Evolutionary conservation across 1,140 invertebrate species (phyloP).

Genomic region (Colletes gigas): DNA sequence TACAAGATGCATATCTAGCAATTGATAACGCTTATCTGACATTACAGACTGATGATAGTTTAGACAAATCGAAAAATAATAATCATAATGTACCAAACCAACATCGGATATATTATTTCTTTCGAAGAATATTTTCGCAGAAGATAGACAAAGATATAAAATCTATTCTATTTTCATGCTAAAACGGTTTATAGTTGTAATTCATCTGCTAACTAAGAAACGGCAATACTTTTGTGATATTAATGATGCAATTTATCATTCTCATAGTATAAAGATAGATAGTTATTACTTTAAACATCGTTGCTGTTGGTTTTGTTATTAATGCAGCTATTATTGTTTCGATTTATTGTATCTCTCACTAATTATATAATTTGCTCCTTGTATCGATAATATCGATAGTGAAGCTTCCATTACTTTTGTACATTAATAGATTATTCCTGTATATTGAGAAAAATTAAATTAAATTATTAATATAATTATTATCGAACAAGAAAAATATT

Average conservation of each 20-base stretch:
- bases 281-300: slow-evolving; percentile 49
- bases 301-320: slow-evolving; percentile 30
- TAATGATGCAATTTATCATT: slow-evolving; percentile 66
- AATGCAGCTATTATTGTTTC: not conserved
- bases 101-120: slow-evolving; percentile 60
- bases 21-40: slow-evolving; percentile 36
- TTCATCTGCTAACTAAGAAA: slow-evolving; percentile 23
- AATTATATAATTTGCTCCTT: too few relatives aligned
- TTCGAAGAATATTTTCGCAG: slow-evolving; percentile 51
- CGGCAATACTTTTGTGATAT: slow-evolving; percentile 73
- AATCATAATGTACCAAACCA: not conserved
- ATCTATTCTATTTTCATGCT: slow-evolving; percentile 52
- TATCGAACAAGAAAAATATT: not conserved
- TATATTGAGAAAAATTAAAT: too few relatives aligned
- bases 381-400: too few relatives aligned
- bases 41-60: slow-evolving; percentile 65
- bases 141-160: slow-evolving; percentile 29
- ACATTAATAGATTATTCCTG: too few relatives aligned
- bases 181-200: slow-evolving; percentile 24
- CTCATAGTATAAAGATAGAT: slow-evolving; percentile 12
- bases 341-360: too few relatives aligned
- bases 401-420: too few relatives aligned
- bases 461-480: too few relatives aligned
- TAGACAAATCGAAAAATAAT: slow-evolving; percentile 29
- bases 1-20: slow-evolving; percentile 47